phyloP scores from a whole-genome alignment of 2,888 invertebrate species.

The Apotomis betuletana region DNA sequence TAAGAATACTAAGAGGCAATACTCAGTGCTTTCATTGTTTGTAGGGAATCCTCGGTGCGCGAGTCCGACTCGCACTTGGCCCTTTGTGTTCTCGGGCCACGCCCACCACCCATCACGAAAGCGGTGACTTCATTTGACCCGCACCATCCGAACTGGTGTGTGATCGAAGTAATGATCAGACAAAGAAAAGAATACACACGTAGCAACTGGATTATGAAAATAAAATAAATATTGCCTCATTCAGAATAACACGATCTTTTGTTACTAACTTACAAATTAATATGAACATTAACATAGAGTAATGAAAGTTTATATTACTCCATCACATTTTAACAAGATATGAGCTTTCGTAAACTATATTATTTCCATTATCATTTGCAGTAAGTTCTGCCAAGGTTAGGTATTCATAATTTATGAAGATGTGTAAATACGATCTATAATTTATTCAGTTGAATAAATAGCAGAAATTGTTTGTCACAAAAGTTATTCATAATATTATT shows the following conservation, averaged over 20 bases:
- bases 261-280: not conserved
- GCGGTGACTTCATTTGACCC: too few relatives aligned
- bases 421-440: constrained; percentile 1
- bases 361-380: not conserved
- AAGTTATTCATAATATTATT: not conserved
- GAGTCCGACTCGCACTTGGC: too few relatives aligned
- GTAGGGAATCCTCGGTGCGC: too few relatives aligned
- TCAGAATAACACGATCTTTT: not conserved
- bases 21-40: too few relatives aligned
- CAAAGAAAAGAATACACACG: too few relatives aligned
- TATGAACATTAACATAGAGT: not conserved
- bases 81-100: too few relatives aligned
- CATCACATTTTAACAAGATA: not conserved
- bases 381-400: constrained; percentile 1
- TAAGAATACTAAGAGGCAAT: too few relatives aligned
- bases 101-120: too few relatives aligned
- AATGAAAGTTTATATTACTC: not conserved
- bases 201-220: not conserved
- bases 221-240: constrained; percentile 3
- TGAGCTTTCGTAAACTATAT: not conserved
- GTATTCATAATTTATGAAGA: constrained; percentile 14
- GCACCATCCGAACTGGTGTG: too few relatives aligned
- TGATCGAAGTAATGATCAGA: too few relatives aligned
- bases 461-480: not conserved
- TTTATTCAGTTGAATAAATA: constrained; percentile 26